Base-by-base conservation (phyloP, 2,797 vertebrate genomes). In the Enteromius mattozi region DNA sequence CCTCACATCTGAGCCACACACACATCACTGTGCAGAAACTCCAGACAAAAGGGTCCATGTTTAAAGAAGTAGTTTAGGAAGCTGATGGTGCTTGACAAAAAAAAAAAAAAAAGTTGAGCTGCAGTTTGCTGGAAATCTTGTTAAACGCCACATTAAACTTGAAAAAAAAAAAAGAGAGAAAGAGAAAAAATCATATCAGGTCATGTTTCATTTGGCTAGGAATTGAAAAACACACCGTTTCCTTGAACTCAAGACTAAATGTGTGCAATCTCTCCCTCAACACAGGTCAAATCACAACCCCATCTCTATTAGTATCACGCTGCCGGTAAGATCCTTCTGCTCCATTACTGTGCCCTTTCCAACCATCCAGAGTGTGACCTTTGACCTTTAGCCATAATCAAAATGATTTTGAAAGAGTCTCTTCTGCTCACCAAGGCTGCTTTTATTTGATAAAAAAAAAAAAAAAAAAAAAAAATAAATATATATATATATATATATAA, bases 171-270 rank as follows among this genome's bases (percentile, higher is more conserved):
- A 40, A 4, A 63, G 14, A 42, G 13, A 54, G 12, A 51, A 1
- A 27, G n/a, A 47, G 1, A 47, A 63, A 77, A 90, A 88, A 89
- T 68, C 40, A 24, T 90, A 91, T 91, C 89, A 65, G 86, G 76
- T 86, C 78, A 59, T 70, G 42, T 90, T 92, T 89, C 85, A 90
- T 91, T 91, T 88, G 88, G 87, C 84, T 65, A 84, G 78, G 42
- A 68, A 82, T 54, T 85, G 72, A 69, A 61, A 65, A 69, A 72
- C 66, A 86, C 16, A 69, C 70, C 21, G 27, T 86, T 70, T 71
- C 74, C 80, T 74, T 86, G 76, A 84, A 76, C 75, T 61, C 72
- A 47, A 82, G 27, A 21, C 56, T 81, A 13, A 37, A 63, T 19
- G 65, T 10, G 72, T 56, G 56, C 12, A 33, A 30, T 65, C 70